A percentile compares a stretch with the other conserved stretches of the same genome.
Conservation (phyloP, 2,888 invertebrate species). For the Pristionchus fissidentatus region DNA sequence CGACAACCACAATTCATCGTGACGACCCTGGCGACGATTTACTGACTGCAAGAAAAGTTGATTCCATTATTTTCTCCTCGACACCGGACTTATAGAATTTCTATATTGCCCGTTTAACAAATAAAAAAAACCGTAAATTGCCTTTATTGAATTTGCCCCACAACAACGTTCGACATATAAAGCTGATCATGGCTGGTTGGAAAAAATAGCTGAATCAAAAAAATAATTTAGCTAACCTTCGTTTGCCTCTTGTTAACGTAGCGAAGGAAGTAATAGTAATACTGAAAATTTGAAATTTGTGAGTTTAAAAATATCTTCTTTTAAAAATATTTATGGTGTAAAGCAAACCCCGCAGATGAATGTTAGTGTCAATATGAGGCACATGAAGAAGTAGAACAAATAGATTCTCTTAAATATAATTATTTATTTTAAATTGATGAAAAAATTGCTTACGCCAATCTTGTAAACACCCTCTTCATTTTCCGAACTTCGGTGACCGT, state of each 20-base stretch:
- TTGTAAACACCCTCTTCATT: background rate
- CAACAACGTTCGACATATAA: too few species aligned
- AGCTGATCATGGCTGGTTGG: too few species aligned
- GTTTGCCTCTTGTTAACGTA: background rate
- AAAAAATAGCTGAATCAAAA: too few species aligned
- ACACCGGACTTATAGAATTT: too few species aligned
- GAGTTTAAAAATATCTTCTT: too few species aligned
- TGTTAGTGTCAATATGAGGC: background rate
- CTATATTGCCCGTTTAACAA: too few species aligned
- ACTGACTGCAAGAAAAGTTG: background rate
- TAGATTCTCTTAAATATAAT: background rate
- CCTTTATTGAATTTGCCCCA: too few species aligned
- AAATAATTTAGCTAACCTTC: background rate
- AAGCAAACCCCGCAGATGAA: background rate
- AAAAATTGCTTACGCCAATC: background rate
- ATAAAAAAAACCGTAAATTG: too few species aligned
- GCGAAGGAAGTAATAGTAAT: background rate
- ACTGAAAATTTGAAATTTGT: too few species aligned
- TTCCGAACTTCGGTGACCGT: background rate
- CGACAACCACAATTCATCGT: constrained; percentile 7
- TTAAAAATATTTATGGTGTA: too few species aligned
- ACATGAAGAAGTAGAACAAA: background rate
- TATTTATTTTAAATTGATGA: background rate
- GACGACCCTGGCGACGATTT: background rate
- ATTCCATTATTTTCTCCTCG: too few species aligned